Base-by-base conservation (phyloP, 2,797 vertebrate genomes). In the Tamandua tetradactyla region DNA sequence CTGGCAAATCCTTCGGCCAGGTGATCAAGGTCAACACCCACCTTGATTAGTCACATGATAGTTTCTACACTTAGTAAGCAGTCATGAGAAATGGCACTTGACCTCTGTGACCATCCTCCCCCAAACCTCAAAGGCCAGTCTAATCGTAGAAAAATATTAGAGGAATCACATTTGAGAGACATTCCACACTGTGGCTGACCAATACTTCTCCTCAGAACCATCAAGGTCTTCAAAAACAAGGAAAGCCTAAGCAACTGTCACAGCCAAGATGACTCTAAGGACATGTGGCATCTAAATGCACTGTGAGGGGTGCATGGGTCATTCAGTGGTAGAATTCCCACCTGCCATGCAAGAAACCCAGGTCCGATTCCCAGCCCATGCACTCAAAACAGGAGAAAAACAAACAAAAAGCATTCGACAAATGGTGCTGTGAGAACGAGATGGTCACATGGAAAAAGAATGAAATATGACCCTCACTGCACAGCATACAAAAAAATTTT, bases 161-260 rank as follows among this genome's bases (percentile, higher is more conserved):
- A 52, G n/a, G 72, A 61, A 69, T 69, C 35, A 18, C 47, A 72
- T 0, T 3, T 0, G 11, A 78, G 35, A 32, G 61, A 22, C 42
- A 22, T 35, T 90, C 72, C 87, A 74, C 22, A 37, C 57, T 69
- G 59, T 42, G 42, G 4, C 27, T 68, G 47, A 5, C 71, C n/a
- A 61, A 32, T 22, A 27, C 15, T n/a, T n/a, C n/a, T 74, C 44
- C 78, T 55, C 15, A 47, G 52, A 69, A 52, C 59, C 35, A n/a
- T 37, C 79, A 17, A 9, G 8, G 32, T 55, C 30, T 52, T 86
- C 68, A 52, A 85, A 94, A 79, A n/a, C n/a, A 83, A 68, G 81
- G 44, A 14, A 74, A 64, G 30, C 57, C 57, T 74, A 59, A 79
- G 40, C 93, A 52, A 79, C 11, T 30, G 49, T 25, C 47, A 62